Evolutionary conservation across 2,113 vertebrate species (phyloP).

Genomic region (Rhynchomys soricoides): DNA sequence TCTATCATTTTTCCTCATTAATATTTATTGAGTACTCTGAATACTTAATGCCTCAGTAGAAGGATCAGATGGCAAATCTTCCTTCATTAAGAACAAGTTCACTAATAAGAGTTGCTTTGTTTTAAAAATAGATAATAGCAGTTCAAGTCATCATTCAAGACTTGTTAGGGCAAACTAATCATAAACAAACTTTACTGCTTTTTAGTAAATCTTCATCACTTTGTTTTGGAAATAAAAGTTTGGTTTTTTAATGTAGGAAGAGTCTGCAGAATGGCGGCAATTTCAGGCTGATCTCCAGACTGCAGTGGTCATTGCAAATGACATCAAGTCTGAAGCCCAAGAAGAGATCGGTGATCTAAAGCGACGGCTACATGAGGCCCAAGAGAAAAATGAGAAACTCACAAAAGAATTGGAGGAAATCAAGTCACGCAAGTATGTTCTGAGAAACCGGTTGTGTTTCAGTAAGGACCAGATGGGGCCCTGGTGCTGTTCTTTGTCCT

Average conservation of each 20-base stretch:
- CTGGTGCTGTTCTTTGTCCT: background rate
- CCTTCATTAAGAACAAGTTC: constrained; percentile 12
- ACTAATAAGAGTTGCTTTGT: background rate
- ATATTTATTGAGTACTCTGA: background rate
- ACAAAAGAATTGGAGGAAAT: constrained; percentile 95
- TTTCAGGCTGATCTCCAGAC: constrained; percentile 98
- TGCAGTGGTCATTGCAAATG: constrained; percentile 97
- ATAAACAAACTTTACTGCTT: constrained; percentile 41
- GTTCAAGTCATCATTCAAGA: background rate
- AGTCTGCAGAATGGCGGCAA: constrained; percentile 97
- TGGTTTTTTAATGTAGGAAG: constrained; percentile 87
- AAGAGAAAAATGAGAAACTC: constrained; percentile 96
- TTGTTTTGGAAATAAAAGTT: constrained; percentile 53
- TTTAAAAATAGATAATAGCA: constrained; percentile 15
- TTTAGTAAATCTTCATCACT: background rate
- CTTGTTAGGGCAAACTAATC: background rate
- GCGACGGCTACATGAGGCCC: constrained; percentile 92
- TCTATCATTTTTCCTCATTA: background rate
- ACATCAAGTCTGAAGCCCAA: constrained; percentile 97
- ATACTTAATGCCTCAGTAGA: background rate
- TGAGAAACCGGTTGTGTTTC: background rate
- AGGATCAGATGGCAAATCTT: background rate
- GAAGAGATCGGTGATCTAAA: constrained; percentile 97
- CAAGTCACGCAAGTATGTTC: constrained; percentile 95
- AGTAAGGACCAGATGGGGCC: background rate